Evolutionary conservation across 2,113 vertebrate genomes (phyloP), one percentile per base, ranked within the genome.

Genomic region (Anoura caudifer): DNA sequence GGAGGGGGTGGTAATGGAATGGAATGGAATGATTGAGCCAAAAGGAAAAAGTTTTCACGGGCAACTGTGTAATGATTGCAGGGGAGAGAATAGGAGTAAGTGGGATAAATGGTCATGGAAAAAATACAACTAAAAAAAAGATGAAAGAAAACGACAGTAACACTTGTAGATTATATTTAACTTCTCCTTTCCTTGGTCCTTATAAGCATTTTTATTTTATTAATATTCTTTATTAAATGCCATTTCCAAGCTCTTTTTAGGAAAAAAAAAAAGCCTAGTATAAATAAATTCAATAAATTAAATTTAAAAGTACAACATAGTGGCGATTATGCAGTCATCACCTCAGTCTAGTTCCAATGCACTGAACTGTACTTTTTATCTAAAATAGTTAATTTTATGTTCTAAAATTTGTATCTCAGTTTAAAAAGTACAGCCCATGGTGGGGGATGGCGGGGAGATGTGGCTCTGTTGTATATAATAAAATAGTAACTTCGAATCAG

Each of bases 181-280:
- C 31, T 75, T 91, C 33, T 76, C 36, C 61, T 87, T 92, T 82
- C 47, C 54, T 84, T n/a, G 59, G 11, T 75, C 87, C 84, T 75
- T 17, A 45, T n/a, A 65, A 45, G 33, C 19, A 87, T 54, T 80
- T 73, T 28, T 73, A 56, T 79, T 93, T 87, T 63, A 95, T 41
- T 56, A 84, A 81, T 7, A 72, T 31, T 65, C 31, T 86, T 91
- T n/a, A 90, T 9, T 20, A 75, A 33, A 92, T 75, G 50, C 2
- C 28, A 87, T 28, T 63, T 56, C 19, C 6, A 47, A 31, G 17
- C 2, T 16, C 81, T 85, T 95, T 95, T 52, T 26, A 59, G 17
- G 11, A 96, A 94, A 96, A 43, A 16, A 96, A 94, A 96, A 43
- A 76, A 76, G 22, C 8, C 33, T 36, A 84, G 59, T 72, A 90